A percentile compares a stretch with the other conserved stretches of the same genome.
Conservation (phyloP, 2,797 vertebrate species). For the Rhabdomys pumilio region DNA sequence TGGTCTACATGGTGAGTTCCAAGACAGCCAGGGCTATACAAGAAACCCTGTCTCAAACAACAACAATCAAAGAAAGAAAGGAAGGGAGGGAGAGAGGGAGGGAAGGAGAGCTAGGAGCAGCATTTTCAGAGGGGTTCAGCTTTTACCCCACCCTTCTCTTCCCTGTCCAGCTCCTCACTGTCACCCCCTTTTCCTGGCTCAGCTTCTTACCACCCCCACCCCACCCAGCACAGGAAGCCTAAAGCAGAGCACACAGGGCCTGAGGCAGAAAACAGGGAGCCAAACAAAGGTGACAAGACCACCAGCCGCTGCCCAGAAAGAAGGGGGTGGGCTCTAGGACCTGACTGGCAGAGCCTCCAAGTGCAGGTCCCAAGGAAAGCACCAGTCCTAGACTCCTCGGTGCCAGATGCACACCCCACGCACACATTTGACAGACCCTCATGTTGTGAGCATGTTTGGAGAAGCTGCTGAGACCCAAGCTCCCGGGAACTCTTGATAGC, state of each 20-base stretch:
- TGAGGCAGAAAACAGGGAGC: not conserved
- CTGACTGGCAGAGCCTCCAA: not conserved
- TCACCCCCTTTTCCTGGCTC: too few relatives aligned
- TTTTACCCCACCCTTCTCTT: too few relatives aligned
- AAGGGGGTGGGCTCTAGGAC: not conserved
- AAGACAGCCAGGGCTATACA: too few relatives aligned
- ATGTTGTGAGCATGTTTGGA: not conserved
- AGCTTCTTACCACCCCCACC: too few relatives aligned
- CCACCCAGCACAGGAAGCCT: not conserved
- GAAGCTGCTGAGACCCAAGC: not conserved
- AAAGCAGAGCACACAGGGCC: not conserved
- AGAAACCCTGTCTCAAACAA: not conserved
- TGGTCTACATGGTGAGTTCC: not conserved
- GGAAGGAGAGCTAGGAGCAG: not conserved
- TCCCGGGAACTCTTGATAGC: not conserved
- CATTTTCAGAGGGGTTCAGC: not conserved
- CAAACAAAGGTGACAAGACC: not conserved
- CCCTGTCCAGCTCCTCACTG: too few relatives aligned
- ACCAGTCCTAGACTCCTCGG: not conserved
- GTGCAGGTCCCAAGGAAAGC: not conserved
- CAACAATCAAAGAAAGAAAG: not conserved
- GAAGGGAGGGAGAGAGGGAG: not conserved
- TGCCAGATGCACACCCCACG: not conserved
- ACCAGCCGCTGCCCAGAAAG: not conserved
- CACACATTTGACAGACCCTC: not conserved